phyloP scores from a whole-genome alignment of 2,888 invertebrate genomes.

The Acrobasis repandana region DNA sequence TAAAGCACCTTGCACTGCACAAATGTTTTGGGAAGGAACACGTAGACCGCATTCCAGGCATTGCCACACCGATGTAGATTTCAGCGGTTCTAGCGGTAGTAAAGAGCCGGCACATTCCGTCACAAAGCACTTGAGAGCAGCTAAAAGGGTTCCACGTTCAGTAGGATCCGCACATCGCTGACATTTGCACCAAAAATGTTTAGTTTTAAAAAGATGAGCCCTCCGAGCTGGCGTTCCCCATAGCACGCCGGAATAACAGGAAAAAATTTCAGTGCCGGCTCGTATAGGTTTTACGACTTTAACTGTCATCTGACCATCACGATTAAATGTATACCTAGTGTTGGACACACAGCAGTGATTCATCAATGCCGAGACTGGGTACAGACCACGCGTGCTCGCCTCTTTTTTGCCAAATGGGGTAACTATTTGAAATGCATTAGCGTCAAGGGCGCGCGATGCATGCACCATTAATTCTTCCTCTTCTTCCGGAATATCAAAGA shows the following conservation, averaged over 20 bases:
- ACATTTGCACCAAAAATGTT: conserved; percentile 87
- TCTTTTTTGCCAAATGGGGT: conserved; percentile 68
- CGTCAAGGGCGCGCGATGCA: conserved; percentile 84
- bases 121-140: conserved; percentile 83
- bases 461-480: conserved; percentile 83
- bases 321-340: conserved; percentile 84
- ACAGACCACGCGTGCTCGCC: conserved; percentile 84
- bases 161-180: conserved; percentile 85
- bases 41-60: conserved; percentile 80
- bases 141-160: conserved; percentile 84
- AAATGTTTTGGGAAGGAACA: conserved; percentile 78
- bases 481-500: conserved; percentile 74
- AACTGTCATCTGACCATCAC: conserved; percentile 81
- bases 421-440: conserved; percentile 86
- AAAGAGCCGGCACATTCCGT: conserved; percentile 79
- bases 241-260: conserved; percentile 85
- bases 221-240: conserved; percentile 87
- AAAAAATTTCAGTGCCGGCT: conserved; percentile 85
- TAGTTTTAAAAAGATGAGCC: conserved; percentile 84
- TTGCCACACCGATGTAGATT: conserved; percentile 79
- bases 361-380: conserved; percentile 85
- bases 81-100: conserved; percentile 82
- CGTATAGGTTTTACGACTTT: conserved; percentile 83
- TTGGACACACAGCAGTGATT: conserved; percentile 88
- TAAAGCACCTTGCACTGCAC: conserved; percentile 74